Evolutionary conservation across 2,113 vertebrate species (phyloP).

Genomic region (Sturnira hondurensis): DNA sequence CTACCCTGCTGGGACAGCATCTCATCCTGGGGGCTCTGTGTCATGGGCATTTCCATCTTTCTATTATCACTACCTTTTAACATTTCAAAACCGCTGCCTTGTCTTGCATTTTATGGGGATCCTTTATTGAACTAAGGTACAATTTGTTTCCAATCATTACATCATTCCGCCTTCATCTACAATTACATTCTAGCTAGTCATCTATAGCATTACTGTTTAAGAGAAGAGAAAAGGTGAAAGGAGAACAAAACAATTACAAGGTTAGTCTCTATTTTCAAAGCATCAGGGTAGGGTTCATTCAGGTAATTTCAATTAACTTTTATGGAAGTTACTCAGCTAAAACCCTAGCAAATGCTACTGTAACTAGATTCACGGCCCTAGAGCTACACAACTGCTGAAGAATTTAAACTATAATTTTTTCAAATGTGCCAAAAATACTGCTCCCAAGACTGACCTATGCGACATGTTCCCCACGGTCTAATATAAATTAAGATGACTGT

Average conservation of each 20-base stretch:
- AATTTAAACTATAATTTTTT: slow-evolving; percentile 66
- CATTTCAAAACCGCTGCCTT: slow-evolving; percentile 50
- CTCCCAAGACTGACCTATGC: slow-evolving; percentile 64
- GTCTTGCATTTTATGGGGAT: background rate
- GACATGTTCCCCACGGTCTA: slow-evolving; percentile 71
- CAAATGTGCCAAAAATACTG: slow-evolving; percentile 62
- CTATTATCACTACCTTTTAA: background rate
- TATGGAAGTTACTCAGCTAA: slow-evolving; percentile 48
- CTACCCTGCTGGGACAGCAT: background rate
- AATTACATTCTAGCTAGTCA: slow-evolving; percentile 16
- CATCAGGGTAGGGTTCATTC: slow-evolving; percentile 27
- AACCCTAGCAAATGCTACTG: slow-evolving; percentile 51
- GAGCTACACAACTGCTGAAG: slow-evolving; percentile 51
- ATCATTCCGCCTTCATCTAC: background rate
- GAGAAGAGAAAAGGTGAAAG: background rate
- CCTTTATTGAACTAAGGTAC: slow-evolving; percentile 30
- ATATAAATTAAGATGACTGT: slow-evolving; percentile 78
- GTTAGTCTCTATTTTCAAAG: slow-evolving; percentile 42
- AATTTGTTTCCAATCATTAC: slow-evolving; percentile 55
- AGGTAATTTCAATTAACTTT: slow-evolving; percentile 69
- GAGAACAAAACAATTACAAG: slow-evolving; percentile 15
- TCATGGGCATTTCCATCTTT: background rate
- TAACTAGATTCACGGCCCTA: slow-evolving; percentile 51
- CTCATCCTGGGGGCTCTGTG: background rate
- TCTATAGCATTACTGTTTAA: background rate